Evolutionary conservation across 37 sponge, comb jelly and placozoan species (phyloP).

Genomic region (Petrosia ficiformis): DNA sequence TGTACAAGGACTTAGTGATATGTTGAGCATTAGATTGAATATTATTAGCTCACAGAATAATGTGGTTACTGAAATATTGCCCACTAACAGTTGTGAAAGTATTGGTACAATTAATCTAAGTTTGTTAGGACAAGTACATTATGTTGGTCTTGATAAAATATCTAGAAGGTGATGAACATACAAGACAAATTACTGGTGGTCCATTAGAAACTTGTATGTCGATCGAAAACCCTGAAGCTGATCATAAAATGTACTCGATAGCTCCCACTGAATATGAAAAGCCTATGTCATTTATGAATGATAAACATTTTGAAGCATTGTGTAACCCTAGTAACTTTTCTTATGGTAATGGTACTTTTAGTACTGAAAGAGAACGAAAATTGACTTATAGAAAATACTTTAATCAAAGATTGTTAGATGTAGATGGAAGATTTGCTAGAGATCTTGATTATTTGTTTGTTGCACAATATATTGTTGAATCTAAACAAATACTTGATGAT

Average conservation of each 20-base stretch:
- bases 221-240: conserved; percentile 28
- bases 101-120: neutral
- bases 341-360: conserved; percentile 22
- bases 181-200: conserved; percentile 12
- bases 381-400: conserved; percentile 32
- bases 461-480: conserved; percentile 27
- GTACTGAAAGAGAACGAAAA: conserved; percentile 6
- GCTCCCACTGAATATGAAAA: conserved; percentile 22
- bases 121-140: neutral
- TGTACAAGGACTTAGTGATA: neutral
- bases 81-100: neutral
- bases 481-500: conserved; percentile 23
- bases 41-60: neutral
- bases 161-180: conserved; percentile 20
- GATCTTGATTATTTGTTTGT: conserved; percentile 35
- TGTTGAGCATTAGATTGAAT: conserved; percentile 1
- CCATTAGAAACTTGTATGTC: conserved; percentile 9
- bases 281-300: conserved; percentile 22
- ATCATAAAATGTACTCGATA: neutral
- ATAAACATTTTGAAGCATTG: conserved; percentile 23
- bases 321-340: conserved; percentile 18
- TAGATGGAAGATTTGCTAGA: conserved; percentile 27
- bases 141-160: neutral
- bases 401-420: conserved; percentile 15
- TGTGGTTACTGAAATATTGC: neutral